Evolutionary conservation across 2,113 vertebrate species (phyloP).

Genomic region (Eidolon helvum): DNA sequence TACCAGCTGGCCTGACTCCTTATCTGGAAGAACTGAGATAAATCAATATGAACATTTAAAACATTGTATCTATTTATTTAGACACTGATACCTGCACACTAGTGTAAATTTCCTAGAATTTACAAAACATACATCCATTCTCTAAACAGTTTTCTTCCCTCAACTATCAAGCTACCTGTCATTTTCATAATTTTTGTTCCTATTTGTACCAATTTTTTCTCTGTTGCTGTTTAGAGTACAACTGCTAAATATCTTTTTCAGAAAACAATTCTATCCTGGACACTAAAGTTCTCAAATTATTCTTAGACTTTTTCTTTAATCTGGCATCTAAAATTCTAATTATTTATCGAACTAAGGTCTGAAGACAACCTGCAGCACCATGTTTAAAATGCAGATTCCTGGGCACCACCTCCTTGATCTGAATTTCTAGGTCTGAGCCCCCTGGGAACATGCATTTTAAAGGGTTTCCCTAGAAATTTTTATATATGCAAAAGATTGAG

Average conservation of each 20-base stretch:
- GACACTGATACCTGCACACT: neutral
- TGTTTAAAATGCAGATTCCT: neutral
- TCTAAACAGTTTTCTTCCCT: neutral
- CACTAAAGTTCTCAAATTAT: neutral
- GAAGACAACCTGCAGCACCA: neutral
- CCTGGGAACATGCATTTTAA: neutral
- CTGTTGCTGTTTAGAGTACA: neutral
- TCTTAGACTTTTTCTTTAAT: neutral
- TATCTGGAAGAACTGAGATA: neutral
- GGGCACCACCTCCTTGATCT: neutral
- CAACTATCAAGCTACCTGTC: neutral
- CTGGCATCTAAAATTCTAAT: constrained; percentile 9
- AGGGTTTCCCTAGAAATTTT: neutral
- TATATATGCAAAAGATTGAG: neutral
- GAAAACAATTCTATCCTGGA: neutral
- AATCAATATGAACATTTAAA: neutral
- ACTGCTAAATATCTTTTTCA: neutral
- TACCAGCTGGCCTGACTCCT: neutral
- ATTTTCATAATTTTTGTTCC: constrained; percentile 6
- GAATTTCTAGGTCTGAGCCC: neutral
- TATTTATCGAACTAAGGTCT: neutral
- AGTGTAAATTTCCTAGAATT: neutral
- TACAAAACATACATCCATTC: neutral
- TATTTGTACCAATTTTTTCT: neutral
- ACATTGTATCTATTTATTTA: neutral